Evolutionary conservation across 2,113 vertebrate species (phyloP), one percentile per base, ranked within the genome.

Genomic region (Strix aluco): DNA sequence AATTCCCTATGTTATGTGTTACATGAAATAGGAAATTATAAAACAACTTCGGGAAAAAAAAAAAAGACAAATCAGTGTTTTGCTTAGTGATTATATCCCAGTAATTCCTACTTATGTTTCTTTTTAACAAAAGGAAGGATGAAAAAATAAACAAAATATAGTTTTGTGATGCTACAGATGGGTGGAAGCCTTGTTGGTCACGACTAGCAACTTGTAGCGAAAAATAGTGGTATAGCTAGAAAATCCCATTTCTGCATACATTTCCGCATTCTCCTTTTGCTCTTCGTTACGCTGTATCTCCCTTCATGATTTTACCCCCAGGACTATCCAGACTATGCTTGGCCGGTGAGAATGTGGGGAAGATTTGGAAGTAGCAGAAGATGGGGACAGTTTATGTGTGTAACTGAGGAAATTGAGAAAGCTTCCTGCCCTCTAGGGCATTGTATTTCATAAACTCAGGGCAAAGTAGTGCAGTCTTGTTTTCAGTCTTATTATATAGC

Each of bases 161-260:
- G 30, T 10, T 80, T 73, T 81, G 27, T 44, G 44, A 32, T 58
- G 18, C 25, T 75, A 26, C 42, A 29, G 42, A 51, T 69, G 36
- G 7, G 17, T 70, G n/a, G n/a, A 47, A 88, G 7, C 40, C 0
- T 0, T 11, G n/a, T 38, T 80, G 58, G 44, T 46, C 47, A 15
- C 4, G 18, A 26, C 14, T 25, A 62, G 63, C 10, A 66, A 13
- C n/a, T 51, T 27, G 13, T 8, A 32, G 54, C 5, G 27, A 19
- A 86, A 59, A 55, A 11, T 15, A 58, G 27, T 20, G 11, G 34
- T 55, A 18, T 32, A 49, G 47, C 4, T 29, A 26, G 44, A 66
- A 26, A 38, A 66, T 15, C 34, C 18, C n/a, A 49, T 49, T 62
- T 36, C 74, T 23, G 3, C 63, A 58, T 30, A 5, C 27, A 21